Evolutionary conservation across 64 coral and sea anemone genomes (phyloP).

Genomic region (Dendrophyllia cribrosa): DNA sequence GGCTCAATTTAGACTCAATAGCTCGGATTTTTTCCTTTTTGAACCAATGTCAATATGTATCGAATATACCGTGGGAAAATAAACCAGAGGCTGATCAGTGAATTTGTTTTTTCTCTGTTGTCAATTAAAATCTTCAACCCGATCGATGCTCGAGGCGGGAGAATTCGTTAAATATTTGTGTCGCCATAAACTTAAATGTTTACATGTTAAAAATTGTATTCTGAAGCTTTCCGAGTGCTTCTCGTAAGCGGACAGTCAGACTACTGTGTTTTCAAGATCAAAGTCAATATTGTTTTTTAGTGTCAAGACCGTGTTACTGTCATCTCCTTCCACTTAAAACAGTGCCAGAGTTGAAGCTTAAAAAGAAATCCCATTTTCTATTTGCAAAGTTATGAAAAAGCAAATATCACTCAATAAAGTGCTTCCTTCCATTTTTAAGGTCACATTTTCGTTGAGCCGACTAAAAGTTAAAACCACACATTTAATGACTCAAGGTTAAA

Average conservation of each 20-base stretch:
- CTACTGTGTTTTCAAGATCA: constrained; percentile 37
- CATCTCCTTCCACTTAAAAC: not conserved
- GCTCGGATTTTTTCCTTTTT: constrained; percentile 16
- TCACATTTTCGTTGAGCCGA: not conserved
- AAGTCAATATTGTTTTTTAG: constrained; percentile 40
- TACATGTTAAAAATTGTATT: not conserved
- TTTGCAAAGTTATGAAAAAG: not conserved
- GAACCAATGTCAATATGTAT: constrained; percentile 52
- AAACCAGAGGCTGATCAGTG: constrained; percentile 18
- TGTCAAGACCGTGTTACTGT: constrained; percentile 37
- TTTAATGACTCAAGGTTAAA: constrained; percentile 4
- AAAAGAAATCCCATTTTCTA: not conserved
- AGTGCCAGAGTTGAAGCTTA: not conserved
- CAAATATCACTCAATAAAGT: not conserved
- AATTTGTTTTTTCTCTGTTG: not conserved
- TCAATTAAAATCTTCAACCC: not conserved
- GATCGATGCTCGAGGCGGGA: not conserved
- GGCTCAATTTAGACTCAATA: constrained; percentile 47
- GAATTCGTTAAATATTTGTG: constrained; percentile 31
- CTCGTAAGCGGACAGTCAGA: constrained; percentile 4
- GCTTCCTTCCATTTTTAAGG: not conserved
- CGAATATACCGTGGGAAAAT: constrained; percentile 64
- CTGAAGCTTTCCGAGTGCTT: not conserved
- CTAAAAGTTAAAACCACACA: not conserved
- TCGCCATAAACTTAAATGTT: constrained; percentile 44